These are phyloP conservation scores for Coelopa frigida DNA, from an alignment of 1,140 invertebrate species.

Conservation along the genomic window DNA sequence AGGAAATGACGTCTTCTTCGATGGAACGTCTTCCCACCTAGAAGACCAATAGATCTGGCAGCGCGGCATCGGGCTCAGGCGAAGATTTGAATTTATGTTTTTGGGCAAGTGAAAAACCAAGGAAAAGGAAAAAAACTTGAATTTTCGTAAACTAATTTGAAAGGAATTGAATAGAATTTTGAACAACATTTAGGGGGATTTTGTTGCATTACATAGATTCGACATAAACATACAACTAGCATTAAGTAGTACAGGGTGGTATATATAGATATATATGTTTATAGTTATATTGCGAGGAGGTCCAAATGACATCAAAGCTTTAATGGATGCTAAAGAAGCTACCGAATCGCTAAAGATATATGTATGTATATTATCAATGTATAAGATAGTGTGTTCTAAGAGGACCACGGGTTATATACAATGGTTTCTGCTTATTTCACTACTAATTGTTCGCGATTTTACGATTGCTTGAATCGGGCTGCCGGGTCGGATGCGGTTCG, in stretches of 20 bases:
- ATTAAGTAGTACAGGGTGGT: no score
- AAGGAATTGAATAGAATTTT: not conserved
- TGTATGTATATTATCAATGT: slow-evolving; percentile 5
- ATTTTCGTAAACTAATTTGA: not conserved
- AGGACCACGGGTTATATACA: no score
- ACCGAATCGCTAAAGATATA: slow-evolving; percentile 13
- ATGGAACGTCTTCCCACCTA: not conserved
- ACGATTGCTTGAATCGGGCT: not conserved
- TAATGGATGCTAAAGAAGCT: no score
- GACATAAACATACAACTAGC: no score
- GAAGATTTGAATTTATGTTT: slow-evolving; percentile 7
- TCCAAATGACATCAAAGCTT: no score
- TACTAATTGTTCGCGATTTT: not conserved
- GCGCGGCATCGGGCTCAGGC: slow-evolving; percentile 26
- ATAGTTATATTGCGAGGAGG: no score
- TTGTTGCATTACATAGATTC: slow-evolving; percentile 25
- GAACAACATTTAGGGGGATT: slow-evolving; percentile 9
- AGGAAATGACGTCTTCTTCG: no score
- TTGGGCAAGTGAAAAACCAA: not conserved
- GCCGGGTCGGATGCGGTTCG: no score
- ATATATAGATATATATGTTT: no score
- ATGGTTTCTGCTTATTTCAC: no score
- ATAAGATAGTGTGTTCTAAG: no score
- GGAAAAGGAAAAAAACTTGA: slow-evolving; percentile 1
- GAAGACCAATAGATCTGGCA: slow-evolving; percentile 6